phyloP scores from a whole-genome alignment of 2,797 vertebrate genomes.

The Eulemur albifrons region DNA sequence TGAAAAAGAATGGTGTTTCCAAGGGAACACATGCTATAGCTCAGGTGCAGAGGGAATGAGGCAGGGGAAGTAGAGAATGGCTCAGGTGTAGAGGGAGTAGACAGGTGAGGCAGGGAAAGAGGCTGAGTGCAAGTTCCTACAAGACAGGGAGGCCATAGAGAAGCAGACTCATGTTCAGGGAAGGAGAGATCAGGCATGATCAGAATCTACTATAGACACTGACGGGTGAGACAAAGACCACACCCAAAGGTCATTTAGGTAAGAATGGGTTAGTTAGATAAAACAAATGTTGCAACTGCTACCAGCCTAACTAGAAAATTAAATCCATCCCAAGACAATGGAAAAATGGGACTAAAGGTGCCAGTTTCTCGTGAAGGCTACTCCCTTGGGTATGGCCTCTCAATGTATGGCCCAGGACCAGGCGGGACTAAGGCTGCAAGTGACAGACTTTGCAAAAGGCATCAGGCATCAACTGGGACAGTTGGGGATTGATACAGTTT shows the following conservation, averaged over 20 bases:
- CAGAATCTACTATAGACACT: not conserved
- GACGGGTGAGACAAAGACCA: not conserved
- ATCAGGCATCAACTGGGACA: not conserved
- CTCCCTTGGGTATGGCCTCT: not conserved
- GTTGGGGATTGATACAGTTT: not conserved
- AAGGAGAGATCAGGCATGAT: not conserved
- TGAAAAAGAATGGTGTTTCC: not conserved
- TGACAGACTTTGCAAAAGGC: not conserved
- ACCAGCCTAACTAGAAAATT: not conserved
- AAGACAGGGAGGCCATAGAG: not conserved
- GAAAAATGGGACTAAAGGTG: not conserved
- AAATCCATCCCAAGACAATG: not conserved
- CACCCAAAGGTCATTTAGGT: not conserved
- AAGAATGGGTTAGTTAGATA: not conserved
- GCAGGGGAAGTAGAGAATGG: not conserved
- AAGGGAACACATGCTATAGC: accelerated
- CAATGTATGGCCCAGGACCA: accelerated
- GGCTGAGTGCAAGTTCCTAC: not conserved
- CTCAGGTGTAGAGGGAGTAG: not conserved
- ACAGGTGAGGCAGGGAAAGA: not conserved
- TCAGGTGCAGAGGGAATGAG: not conserved
- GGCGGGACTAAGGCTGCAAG: too few relatives aligned
- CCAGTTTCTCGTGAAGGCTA: not conserved
- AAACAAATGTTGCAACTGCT: not conserved
- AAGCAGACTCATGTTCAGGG: not conserved